These are phyloP conservation scores for Vannuccia rotundouncinata DNA, from an alignment of 2,888 invertebrate genomes.

Conservation along the genomic window DNA sequence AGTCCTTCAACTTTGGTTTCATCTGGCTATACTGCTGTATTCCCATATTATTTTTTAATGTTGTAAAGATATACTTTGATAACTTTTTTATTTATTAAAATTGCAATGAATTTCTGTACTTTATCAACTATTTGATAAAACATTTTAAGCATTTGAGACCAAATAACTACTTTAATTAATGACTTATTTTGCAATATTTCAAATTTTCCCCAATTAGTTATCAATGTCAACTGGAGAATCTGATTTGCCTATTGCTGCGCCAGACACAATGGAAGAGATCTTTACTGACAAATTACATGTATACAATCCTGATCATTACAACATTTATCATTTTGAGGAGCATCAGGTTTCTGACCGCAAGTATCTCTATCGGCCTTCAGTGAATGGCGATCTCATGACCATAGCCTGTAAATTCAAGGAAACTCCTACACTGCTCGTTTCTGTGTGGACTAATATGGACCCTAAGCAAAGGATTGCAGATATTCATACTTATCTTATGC, in stretches of 20 bases:
- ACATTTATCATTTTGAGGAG: conserved; percentile 40
- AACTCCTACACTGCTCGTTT: conserved; percentile 23
- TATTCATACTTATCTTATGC: conserved; percentile 30
- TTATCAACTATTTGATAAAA: too few species aligned
- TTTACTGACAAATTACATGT: conserved; percentile 33
- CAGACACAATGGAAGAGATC: conserved; percentile 38
- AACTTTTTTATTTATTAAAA: too few species aligned
- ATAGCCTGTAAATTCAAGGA: conserved; percentile 35
- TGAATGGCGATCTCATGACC: conserved; percentile 36
- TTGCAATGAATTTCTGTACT: too few species aligned
- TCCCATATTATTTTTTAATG: too few species aligned
- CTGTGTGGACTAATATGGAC: conserved; percentile 37
- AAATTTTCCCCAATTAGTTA: too few species aligned
- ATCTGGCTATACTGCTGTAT: too few species aligned
- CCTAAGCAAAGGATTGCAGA: conserved; percentile 18
- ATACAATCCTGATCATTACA: conserved; percentile 38
- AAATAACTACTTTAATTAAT: too few species aligned
- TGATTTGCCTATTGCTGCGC: neutral
- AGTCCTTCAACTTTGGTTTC: too few species aligned
- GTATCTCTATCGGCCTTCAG: conserved; percentile 36
- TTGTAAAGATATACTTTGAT: too few species aligned
- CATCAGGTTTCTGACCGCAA: conserved; percentile 24
- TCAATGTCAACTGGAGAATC: neutral
- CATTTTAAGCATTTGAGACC: too few species aligned
- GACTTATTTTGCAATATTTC: too few species aligned